Base-by-base conservation (phyloP, 23 tunicate species). In the Trididemnum nubilum region DNA sequence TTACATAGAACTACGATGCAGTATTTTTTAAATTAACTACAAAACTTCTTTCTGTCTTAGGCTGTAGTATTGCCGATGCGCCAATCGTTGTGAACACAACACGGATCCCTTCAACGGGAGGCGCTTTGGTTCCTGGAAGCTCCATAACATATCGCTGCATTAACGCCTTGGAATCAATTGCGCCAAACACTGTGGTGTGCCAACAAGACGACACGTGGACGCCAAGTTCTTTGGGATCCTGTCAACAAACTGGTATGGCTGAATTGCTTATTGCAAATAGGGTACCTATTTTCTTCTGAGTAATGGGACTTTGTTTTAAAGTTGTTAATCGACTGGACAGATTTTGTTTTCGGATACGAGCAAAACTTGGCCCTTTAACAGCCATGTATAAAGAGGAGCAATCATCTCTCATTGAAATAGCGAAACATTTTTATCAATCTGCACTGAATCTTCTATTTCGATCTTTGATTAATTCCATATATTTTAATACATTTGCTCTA, bases 131-230 rank as follows among this genome's bases (percentile, higher is more conserved):
- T 22, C 67, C 67, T 21, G 67, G 29, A n/a, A 61, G 25, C 29
- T 21, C 5, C 29, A n/a, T 61, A 5, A n/a, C 26, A 5, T 61
- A 61, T 24, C 26, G 26, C 5, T 61, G 67, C 29, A 24, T 12
- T n/a, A 61, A 61, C n/a, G 28, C 26, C 5, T 22, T 61, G 29
- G 67, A 61, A 61, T 12, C 67, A 21, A 24, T 61, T 61, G 67
- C 29, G 4, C 67, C 67, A 3, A 61, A 61, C 67, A 61, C 67
- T 12, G 67, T n/a, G 18, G 67, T 61, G 67, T 61, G 29, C 67
- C 67, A 61, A 26, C 67, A 21, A 22, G 29, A 61, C 67, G 67
- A 26, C 18, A 24, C 29, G 26, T 61, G 67, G 67, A 21, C n/a
- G 29, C 67, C 67, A 12, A 4, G 5, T 21, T 3, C 67, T 49